Evolutionary conservation across 2,113 vertebrate species (phyloP).

Genomic region (Condylura cristata): DNA sequence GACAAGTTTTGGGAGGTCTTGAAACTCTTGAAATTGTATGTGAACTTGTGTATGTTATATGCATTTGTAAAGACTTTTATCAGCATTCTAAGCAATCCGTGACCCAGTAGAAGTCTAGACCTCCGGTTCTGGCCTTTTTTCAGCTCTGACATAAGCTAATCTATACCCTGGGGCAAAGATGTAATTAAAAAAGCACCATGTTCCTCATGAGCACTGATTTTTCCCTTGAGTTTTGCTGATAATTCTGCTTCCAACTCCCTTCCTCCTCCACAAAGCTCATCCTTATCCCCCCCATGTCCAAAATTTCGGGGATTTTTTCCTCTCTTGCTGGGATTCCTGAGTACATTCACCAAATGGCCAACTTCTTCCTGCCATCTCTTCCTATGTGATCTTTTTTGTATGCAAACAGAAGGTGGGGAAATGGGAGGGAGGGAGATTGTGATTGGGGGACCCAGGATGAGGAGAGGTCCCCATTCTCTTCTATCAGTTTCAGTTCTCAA

Average conservation of each 20-base stretch:
- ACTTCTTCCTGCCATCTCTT: background rate
- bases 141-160: background rate
- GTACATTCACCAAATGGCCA: background rate
- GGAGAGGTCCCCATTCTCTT: background rate
- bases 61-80: background rate
- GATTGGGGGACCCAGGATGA: fast-evolving
- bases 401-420: background rate
- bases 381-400: too few relatives aligned
- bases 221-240: background rate
- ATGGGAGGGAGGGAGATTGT: background rate
- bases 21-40: background rate
- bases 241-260: background rate
- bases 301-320: background rate
- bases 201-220: background rate
- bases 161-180: background rate
- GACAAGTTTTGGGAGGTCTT: background rate
- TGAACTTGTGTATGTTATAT: background rate
- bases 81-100: background rate
- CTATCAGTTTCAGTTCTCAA: background rate
- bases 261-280: background rate
- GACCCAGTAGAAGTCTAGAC: background rate
- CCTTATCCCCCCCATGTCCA: background rate
- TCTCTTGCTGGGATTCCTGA: background rate
- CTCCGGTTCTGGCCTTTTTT: background rate
- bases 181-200: too few relatives aligned